Evolutionary conservation across 2,797 vertebrate species (phyloP).

Genomic region (Megalops cyprinoides): DNA sequence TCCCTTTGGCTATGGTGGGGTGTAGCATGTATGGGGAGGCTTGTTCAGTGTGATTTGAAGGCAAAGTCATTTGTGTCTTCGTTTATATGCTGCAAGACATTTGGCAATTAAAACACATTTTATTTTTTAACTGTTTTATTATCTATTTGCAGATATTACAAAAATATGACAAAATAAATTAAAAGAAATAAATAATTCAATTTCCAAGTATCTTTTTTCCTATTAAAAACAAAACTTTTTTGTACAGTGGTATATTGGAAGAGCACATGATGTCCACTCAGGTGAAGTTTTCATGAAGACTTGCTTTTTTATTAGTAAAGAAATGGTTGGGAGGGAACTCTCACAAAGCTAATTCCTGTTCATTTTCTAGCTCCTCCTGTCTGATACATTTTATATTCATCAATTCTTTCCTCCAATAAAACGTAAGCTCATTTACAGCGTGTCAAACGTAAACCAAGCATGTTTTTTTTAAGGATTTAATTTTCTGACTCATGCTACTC

Average conservation of each 20-base stretch:
- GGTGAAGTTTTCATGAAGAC: slow-evolving; percentile 64
- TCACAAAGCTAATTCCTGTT: slow-evolving; percentile 41
- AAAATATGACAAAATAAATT: slow-evolving; percentile 99
- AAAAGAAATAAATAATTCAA: slow-evolving; percentile 95
- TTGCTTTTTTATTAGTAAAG: slow-evolving; percentile 59
- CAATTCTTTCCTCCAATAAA: not conserved
- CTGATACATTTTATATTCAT: not conserved
- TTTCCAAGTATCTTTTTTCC: slow-evolving; percentile 68
- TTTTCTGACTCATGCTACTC: slow-evolving; percentile 24
- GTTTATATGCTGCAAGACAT: not conserved
- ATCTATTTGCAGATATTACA: slow-evolving; percentile 96
- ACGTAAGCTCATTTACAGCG: slow-evolving; percentile 23
- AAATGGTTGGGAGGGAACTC: slow-evolving; percentile 49
- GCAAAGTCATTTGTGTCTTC: not conserved
- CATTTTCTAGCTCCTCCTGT: not conserved
- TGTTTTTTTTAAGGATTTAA: slow-evolving; percentile 26
- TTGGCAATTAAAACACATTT: slow-evolving; percentile 45
- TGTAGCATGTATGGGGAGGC: too few relatives aligned
- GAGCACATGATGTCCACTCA: slow-evolving; percentile 64
- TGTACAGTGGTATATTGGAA: slow-evolving; percentile 75
- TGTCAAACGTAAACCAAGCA: slow-evolving; percentile 24
- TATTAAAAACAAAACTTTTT: slow-evolving; percentile 67
- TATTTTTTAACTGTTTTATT: slow-evolving; percentile 81
- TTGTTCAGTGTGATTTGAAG: not conserved
- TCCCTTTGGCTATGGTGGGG: too few relatives aligned